Evolutionary conservation across 1,140 invertebrate species (phyloP).

Genomic region (Scaptomyza graminum): DNA sequence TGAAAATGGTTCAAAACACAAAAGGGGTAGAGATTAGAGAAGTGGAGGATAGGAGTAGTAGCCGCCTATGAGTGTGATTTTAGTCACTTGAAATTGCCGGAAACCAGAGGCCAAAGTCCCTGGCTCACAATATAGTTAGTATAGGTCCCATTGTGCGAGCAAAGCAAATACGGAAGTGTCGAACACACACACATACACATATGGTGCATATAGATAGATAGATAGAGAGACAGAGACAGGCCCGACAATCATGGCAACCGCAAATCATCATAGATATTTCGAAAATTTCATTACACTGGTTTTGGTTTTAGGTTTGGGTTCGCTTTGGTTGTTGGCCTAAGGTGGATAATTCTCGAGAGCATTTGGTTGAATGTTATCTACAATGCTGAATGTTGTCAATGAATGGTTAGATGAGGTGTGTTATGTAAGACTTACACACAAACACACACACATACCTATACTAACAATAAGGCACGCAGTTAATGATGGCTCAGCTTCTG

Average conservation of each 20-base stretch:
- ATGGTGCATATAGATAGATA: not conserved
- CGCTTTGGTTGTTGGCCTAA: conserved; percentile 24
- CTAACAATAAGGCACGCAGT: conserved; percentile 39
- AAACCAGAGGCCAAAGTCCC: conserved; percentile 58
- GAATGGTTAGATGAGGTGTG: conserved; percentile 71
- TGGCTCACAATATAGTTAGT: conserved; percentile 26
- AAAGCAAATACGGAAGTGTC: conserved; percentile 47
- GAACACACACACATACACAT: conserved; percentile 30
- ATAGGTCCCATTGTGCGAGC: conserved; percentile 33
- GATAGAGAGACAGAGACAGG: not conserved
- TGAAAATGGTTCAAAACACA: conserved; percentile 19
- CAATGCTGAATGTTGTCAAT: conserved; percentile 76
- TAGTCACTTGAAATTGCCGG: conserved; percentile 61
- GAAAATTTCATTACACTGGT: conserved; percentile 76
- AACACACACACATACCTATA: conserved; percentile 13
- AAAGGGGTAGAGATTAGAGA: not conserved
- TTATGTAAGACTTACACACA: conserved; percentile 39
- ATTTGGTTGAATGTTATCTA: conserved; percentile 79
- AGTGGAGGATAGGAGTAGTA: not conserved
- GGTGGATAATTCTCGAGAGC: conserved; percentile 60
- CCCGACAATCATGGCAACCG: conserved; percentile 71
- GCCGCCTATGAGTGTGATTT: conserved; percentile 51
- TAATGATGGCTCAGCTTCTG: conserved; percentile 60
- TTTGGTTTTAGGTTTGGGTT: conserved; percentile 14
- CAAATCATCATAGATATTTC: conserved; percentile 81